Percentiles rank a stretch among this genome's conserved stretches.
Conservation (phyloP, 2,113 vertebrate species). For the Myrmophylax atrothorax region DNA sequence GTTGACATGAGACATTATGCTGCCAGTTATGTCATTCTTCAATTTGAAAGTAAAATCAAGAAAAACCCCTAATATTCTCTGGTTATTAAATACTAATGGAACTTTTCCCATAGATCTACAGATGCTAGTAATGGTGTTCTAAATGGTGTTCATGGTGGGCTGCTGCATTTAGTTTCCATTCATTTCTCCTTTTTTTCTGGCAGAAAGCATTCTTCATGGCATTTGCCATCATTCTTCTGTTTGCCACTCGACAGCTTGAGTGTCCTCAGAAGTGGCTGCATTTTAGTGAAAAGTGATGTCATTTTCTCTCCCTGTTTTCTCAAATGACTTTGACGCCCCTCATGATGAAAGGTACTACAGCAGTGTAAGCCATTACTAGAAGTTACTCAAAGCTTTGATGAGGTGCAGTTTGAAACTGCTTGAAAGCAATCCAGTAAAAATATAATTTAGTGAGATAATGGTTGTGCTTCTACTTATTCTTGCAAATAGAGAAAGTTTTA, state of each 20-base stretch:
- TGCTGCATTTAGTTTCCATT: not conserved
- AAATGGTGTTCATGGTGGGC: not conserved
- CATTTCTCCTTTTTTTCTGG: not conserved
- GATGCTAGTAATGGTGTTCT: not conserved
- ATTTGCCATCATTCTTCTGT: not conserved
- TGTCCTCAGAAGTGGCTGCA: not conserved
- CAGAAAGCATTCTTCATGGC: not conserved
- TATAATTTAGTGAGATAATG: conserved; percentile 26
- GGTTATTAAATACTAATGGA: not conserved
- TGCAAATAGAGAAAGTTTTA: conserved; percentile 26
- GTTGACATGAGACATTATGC: not conserved
- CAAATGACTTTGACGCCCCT: not conserved
- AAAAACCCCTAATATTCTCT: not conserved
- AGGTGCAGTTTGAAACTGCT: not conserved
- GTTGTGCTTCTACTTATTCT: not conserved
- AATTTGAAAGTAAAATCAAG: not conserved
- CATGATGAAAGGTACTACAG: not conserved
- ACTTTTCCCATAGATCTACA: not conserved
- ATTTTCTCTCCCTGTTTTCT: not conserved
- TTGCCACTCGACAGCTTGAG: not conserved
- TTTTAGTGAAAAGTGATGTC: not conserved
- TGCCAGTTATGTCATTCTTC: not conserved
- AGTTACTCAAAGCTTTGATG: not conserved
- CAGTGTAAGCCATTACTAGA: not conserved
- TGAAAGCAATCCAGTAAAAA: conserved; percentile 46